phyloP scores from a whole-genome alignment of 2,888 invertebrate species.

The Lottia scabra region DNA sequence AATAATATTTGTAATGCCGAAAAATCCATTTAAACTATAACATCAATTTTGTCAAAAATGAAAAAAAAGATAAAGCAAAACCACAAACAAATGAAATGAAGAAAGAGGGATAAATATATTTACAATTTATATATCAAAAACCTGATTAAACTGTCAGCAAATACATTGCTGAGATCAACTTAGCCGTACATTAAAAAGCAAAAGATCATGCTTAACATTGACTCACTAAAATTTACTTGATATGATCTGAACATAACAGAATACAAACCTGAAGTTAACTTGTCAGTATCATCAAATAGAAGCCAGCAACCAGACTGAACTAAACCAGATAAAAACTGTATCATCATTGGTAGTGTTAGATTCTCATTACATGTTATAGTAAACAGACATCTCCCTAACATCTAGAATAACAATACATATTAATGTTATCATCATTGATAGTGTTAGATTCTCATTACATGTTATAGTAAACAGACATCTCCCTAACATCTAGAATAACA shows the following conservation, averaged over 20 bases:
- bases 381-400: conserved; percentile 61
- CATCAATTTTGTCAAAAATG: too few species aligned
- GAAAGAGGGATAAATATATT: too few species aligned
- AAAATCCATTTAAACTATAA: too few species aligned
- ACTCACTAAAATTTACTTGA: neutral
- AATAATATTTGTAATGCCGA: too few species aligned
- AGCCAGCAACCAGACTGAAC: conserved; percentile 66
- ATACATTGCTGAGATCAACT: too few species aligned
- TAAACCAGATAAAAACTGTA: conserved; percentile 62
- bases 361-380: conserved; percentile 58
- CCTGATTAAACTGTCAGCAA: too few species aligned
- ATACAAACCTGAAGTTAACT: conserved; percentile 57
- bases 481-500: conserved; percentile 60
- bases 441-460: conserved; percentile 55
- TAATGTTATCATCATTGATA: conserved; percentile 56
- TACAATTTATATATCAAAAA: too few species aligned
- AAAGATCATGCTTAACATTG: neutral
- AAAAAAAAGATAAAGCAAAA: too few species aligned
- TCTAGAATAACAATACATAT: conserved; percentile 39
- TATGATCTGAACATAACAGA: neutral
- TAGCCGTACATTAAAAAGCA: too few species aligned
- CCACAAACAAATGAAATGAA: too few species aligned
- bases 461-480: conserved; percentile 58
- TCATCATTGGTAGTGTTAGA: conserved; percentile 57
- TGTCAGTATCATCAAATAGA: conserved; percentile 63